Conservation (phyloP, 2,113 vertebrate genomes). For the Tautogolabrus adspersus region DNA sequence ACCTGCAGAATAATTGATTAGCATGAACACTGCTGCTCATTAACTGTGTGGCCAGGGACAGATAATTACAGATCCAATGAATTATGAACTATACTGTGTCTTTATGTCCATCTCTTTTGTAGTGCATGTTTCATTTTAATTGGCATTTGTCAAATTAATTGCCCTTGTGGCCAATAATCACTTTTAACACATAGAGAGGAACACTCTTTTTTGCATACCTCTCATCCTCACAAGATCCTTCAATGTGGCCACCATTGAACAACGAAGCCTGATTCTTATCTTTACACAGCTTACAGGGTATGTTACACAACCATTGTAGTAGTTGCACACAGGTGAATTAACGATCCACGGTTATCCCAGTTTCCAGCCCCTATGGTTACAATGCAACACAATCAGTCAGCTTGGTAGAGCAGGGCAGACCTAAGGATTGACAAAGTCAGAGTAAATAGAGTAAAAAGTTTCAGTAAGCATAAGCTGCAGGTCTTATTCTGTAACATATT, state of each 20-base stretch:
- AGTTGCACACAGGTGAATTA: background rate
- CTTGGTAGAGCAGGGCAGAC: background rate
- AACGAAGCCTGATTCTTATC: background rate
- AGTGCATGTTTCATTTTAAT: slow-evolving; percentile 22
- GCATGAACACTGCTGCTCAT: slow-evolving; percentile 59
- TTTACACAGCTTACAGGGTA: background rate
- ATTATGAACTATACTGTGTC: slow-evolving; percentile 9
- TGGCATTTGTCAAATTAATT: slow-evolving; percentile 22
- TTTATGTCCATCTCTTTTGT: slow-evolving; percentile 32
- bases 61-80: slow-evolving; percentile 40
- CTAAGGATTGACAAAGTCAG: background rate
- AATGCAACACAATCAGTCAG: slow-evolving; percentile 16
- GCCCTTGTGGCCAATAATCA: slow-evolving; percentile 3
- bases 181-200: background rate
- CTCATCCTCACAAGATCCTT: background rate
- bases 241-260: background rate
- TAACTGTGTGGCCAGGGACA: slow-evolving; percentile 40
- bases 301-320: background rate
- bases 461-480: background rate
- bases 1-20: slow-evolving; percentile 51
- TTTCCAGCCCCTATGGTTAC: background rate
- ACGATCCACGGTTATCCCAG: background rate
- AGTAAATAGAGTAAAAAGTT: background rate
- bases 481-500: slow-evolving; percentile 13
- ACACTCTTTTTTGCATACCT: background rate